Base-by-base conservation (phyloP, 2,797 vertebrate species). In the Chaetophractus vellerosus region DNA sequence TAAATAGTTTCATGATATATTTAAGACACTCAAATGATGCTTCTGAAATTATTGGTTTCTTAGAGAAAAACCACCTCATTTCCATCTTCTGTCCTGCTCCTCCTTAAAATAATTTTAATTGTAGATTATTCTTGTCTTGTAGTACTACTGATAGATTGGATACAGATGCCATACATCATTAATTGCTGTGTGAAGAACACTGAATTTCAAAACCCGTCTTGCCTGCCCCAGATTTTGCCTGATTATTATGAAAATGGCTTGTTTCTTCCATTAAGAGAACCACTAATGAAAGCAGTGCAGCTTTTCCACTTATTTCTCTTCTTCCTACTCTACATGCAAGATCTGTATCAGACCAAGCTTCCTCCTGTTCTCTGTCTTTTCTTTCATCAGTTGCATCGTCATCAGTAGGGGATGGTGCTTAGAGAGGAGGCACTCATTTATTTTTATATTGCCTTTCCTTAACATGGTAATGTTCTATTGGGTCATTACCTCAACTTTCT, bases 91-190 rank as follows among this genome's bases (percentile, higher is more conserved):
- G 18, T 38, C 75, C 9, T 76, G 18, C 71, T 96, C 81, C 38
- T 94, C n/a, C 50, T 81, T 72, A 86, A 4, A 92, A 45, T 80
- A 79, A 97, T 97, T 97, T 97, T 96, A 98, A 97, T 95, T 98
- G 91, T 75, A 93, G 74, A 97, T 97, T 91, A 90, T 52, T 94
- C 92, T 98, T 72, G 19, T 36, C 66, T 61, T 96, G 9, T 33
- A 82, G 19, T 41, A 26, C 16, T 90, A 24, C 24, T 83, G 84
- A 96, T 68, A 88, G 57, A 97, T 97, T 88, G 74, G 84, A 98
- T 93, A 94, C 72, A 96, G 88, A 75, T 0, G 12, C 92, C 80
- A 92, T 90, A 79, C 14, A 95, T 96, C 91, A 97, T 95, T 98
- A 95, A 83, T 88, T 96, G 18, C 48, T 59, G 31, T 80, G 21